Base-by-base conservation (phyloP, 2,113 vertebrate genomes). In the Jaculus jaculus region DNA sequence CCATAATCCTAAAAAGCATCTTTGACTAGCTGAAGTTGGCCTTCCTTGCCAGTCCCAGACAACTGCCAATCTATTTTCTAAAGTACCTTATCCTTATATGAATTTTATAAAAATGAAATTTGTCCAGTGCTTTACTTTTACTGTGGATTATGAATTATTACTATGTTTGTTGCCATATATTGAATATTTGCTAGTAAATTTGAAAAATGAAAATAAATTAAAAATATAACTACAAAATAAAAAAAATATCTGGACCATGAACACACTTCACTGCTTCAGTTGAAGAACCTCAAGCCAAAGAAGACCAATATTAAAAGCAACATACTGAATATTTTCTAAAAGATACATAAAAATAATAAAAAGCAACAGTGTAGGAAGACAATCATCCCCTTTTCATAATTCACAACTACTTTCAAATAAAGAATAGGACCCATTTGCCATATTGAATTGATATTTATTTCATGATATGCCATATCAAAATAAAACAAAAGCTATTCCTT, bases 381-480 rank as follows among this genome's bases (percentile, higher is more conserved):
- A 63, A 97, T 97, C 93, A 97, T 84, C 89, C 92, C 89, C 85
- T 90, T 95, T 89, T 93, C 79, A 96, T 83, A 95, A 95, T 94
- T 77, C 83, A 95, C 88, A 92, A 81, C 58, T 97, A 93, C 85
- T 97, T 95, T 90, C 75, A 97, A 98, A 98, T 96, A 98, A 98
- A 96, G 97, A 98, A 95, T 89, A 92, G 94, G 97, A 96, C 96
- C 96, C 96, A 97, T 97, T 84, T 96, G 88, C 96, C 97, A 97
- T 98, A 93, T 95, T 98, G 98, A 98, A 98, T 95, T 73, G 97
- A 97, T 98, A 97, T 98, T 98, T 98, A 98, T 98, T 98, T 98
- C 95, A 97, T 97, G 98, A 98, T 98, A 98, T 98, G 98, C 98
- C 97, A 98, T 98, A 97, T 98, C 97, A 94, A 98, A 97, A 97